Percentiles rank a stretch among this genome's conserved stretches.
These are phyloP conservation scores for Rousettus madagascariensis DNA, from an alignment of 2,797 vertebrate genomes.

Conservation along the genomic window DNA sequence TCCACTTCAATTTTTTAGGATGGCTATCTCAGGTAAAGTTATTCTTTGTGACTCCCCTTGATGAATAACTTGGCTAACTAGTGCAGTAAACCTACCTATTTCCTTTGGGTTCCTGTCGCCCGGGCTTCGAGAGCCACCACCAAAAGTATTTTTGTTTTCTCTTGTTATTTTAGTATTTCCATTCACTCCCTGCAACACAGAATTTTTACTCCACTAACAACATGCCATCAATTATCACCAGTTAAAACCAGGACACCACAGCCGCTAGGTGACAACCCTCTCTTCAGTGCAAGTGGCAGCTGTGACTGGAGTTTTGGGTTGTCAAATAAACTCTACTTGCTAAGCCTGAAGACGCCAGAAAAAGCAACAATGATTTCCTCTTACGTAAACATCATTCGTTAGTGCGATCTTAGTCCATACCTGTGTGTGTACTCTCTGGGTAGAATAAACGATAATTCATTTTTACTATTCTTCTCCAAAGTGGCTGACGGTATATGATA, in stretches of 20 bases:
- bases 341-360: background rate
- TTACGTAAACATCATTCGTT: background rate
- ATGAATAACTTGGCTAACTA: background rate
- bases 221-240: background rate
- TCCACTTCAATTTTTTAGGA: background rate
- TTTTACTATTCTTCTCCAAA: slow-evolving; percentile 93
- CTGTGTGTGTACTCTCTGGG: slow-evolving; percentile 94
- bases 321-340: background rate
- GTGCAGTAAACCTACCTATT: background rate
- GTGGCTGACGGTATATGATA: slow-evolving; percentile 92
- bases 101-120: background rate
- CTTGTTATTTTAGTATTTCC: background rate
- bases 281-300: background rate
- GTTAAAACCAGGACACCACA: background rate
- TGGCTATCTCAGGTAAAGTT: background rate
- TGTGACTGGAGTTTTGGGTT: background rate
- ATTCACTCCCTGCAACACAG: background rate
- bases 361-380: background rate
- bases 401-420: slow-evolving; percentile 79
- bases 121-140: background rate
- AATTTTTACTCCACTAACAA: background rate
- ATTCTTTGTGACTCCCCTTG: background rate
- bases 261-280: background rate
- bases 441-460: slow-evolving; percentile 95
- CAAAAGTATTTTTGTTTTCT: background rate